These are phyloP conservation scores for Etheostoma nigrum DNA, from an alignment of 2,797 vertebrate species.

Conservation along the genomic window DNA sequence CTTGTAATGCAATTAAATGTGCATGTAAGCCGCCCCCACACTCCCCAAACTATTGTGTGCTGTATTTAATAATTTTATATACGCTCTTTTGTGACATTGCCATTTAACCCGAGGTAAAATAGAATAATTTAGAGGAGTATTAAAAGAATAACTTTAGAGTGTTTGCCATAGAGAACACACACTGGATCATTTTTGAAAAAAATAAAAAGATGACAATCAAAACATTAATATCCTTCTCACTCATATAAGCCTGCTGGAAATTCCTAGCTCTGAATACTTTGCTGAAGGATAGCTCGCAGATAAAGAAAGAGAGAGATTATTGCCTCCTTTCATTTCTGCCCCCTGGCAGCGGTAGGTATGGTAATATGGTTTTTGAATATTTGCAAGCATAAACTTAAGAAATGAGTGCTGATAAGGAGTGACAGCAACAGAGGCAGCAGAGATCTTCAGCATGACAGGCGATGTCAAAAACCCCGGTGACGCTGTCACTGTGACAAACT, in stretches of 20 bases:
- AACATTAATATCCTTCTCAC: constrained; percentile 88
- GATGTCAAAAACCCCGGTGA: constrained; percentile 86
- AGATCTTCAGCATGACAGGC: constrained; percentile 87
- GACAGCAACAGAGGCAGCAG: constrained; percentile 86
- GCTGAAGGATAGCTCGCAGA: constrained; percentile 88
- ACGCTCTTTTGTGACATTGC: constrained; percentile 83
- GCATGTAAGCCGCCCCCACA: constrained; percentile 85
- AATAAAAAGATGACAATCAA: constrained; percentile 85
- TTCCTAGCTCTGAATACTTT: constrained; percentile 81
- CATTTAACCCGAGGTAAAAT: constrained; percentile 86
- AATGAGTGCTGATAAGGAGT: constrained; percentile 88
- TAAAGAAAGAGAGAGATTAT: constrained; percentile 87
- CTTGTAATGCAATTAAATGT: constrained; percentile 91
- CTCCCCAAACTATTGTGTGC: constrained; percentile 83
- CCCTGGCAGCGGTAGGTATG: constrained; percentile 83
- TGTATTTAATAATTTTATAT: constrained; percentile 85
- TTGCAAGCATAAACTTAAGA: constrained; percentile 87
- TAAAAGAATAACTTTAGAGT: constrained; percentile 83
- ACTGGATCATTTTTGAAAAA: constrained; percentile 72
- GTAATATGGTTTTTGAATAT: constrained; percentile 86
- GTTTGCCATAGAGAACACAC: constrained; percentile 80
- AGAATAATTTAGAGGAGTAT: constrained; percentile 83
- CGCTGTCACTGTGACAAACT: constrained; percentile 88
- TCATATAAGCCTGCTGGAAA: constrained; percentile 83
- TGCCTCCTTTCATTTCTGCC: constrained; percentile 85